Evolutionary conservation across 1,140 invertebrate species (phyloP), one percentile per base, ranked within the genome.

Genomic region (Carcinoscorpius rotundicauda): DNA sequence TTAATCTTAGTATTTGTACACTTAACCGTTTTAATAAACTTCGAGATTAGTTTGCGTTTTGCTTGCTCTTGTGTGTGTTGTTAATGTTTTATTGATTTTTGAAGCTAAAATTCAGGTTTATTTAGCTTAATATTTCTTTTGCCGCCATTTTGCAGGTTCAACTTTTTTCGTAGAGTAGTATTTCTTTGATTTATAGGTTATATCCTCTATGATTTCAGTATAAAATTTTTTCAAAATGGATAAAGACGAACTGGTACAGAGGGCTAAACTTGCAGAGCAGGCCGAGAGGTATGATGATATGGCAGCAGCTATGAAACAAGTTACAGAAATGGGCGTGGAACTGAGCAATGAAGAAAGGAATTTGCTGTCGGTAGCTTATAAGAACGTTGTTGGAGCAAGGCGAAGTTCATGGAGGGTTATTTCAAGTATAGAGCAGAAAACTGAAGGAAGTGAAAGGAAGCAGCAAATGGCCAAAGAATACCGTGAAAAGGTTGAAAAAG

Each of bases 251-350:
- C 86, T 96, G 83, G 94, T 98, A 78, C 93, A 98, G 82, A 88
- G 92, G 80, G 96, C 97, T 78, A 99, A 98, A 85, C 84, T 98
- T 76, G 96, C 97, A 76, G 97, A 99, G 83, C 96, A 99, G 80
- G 94, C 95, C 66, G 95, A 98, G 82, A 85, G 96, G 76, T 83
- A 82, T 71, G 80, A 82, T 72, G 81, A 82, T 69, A 83, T 82
- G 81, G 79, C 81, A 6, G 87, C 89, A 69, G 91, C 93, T 74
- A 99, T 97, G 94, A 97, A 97, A 80, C 88, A 90, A 77, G 93
- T 97, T 71, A 95, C 93, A 74, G 91, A 96, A 81, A 91, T 91
- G 72, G 90, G 75, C 52, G 86, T 93, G 72, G 93, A 96, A 79
- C 84, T 98, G 74, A 90, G 88, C 77, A 97, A 97, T 79, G 96